Evolutionary conservation across 2,888 invertebrate genomes (phyloP).

Genomic region (Aphodius sticticus): DNA sequence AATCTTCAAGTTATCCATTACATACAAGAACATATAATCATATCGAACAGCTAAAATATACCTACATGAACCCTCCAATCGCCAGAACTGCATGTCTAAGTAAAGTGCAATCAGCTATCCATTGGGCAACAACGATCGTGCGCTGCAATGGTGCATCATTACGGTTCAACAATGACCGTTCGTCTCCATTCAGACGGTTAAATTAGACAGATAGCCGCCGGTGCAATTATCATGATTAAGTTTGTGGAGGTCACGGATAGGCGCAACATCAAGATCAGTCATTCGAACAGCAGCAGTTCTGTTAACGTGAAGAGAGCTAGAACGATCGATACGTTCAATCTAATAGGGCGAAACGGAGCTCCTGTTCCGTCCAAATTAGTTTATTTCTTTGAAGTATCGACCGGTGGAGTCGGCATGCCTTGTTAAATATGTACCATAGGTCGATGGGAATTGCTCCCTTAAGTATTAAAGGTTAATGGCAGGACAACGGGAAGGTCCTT

Average conservation of each 20-base stretch:
- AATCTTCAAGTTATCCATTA: no score
- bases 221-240: neutral
- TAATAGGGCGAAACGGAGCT: neutral
- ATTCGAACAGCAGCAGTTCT: neutral
- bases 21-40: no score
- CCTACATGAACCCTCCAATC: neutral
- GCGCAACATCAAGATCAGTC: neutral
- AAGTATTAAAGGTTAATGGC: conserved; percentile 4
- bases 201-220: neutral
- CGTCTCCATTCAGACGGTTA: neutral
- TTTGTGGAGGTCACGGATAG: neutral
- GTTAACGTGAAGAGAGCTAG: neutral
- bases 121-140: neutral
- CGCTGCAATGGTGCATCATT: neutral
- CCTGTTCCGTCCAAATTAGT: neutral
- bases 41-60: neutral
- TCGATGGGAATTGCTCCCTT: conserved; percentile 4
- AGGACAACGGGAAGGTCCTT: neutral
- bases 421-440: neutral
- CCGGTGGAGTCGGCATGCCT: neutral
- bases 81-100: neutral
- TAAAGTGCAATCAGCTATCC: neutral
- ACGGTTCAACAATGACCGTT: neutral
- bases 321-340: conserved; percentile 4
- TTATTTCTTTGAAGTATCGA: neutral